Base-by-base conservation (phyloP, 2,113 vertebrate genomes). In the Notothenia rossii region DNA sequence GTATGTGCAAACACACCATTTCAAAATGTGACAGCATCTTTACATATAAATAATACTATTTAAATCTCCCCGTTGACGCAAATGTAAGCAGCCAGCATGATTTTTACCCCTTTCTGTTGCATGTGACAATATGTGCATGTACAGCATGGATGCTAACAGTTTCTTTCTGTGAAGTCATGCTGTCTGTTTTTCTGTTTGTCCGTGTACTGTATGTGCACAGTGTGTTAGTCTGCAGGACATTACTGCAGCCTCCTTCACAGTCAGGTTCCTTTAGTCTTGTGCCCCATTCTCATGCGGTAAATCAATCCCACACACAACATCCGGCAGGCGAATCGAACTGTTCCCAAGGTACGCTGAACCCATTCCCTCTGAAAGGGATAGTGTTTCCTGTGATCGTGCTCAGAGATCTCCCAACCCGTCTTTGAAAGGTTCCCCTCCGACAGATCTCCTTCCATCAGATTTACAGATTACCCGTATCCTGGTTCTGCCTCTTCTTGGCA, bases 401-500 rank as follows among this genome's bases (percentile, higher is more conserved):
- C 69, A 0, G 22, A 56, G 75, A 89, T 82, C 77, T 88, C 49
- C 51, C 48, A 54, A 58, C 59, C 65, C 15, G 17, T 70, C 58
- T 71, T 59, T 81, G 60, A 83, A 87, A 83, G 50, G 56, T 62
- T 59, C 22, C 63, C 62, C 29, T 73, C 20, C 18, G 60, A 87
- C 82, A 75, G 88, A 91, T 87, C 77, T 82, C 71, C 54, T 85
- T 88, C 83, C 82, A 82, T 75, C 75, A 85, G 86, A 90, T 91
- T 61, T 84, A 70, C 72, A 88, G 88, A 91, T 91, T 88, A 83
- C 25, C 14, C 20, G 10, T 56, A 53, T 79, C 72, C 75, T 67
- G 55, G 69, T 72, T 65, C 18, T 13, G 83, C 33, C 70, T 81
- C 74, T 55, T 78, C 61, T 81, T 88, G 81, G 86, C 84, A 86